Conservation (phyloP, 1,140 invertebrate species). For the Nasonia giraulti region DNA sequence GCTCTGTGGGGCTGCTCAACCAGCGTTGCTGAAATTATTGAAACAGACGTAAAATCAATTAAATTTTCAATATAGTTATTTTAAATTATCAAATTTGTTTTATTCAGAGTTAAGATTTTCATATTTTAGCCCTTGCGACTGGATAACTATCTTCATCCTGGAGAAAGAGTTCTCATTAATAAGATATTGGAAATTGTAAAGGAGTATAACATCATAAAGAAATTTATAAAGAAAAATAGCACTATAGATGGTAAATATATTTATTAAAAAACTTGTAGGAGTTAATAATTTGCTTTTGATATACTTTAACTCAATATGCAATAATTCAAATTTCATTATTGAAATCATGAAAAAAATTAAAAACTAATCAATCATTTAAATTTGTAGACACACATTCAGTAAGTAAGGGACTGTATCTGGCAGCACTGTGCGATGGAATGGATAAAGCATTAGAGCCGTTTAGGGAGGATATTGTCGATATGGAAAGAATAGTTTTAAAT, state of each 20-base stretch:
- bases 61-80: conserved; percentile 29
- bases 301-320: neutral
- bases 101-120: conserved; percentile 8
- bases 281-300: neutral
- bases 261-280: neutral
- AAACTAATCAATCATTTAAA: conserved; percentile 26
- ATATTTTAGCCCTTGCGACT: conserved; percentile 62
- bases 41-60: conserved; percentile 64
- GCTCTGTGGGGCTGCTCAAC: conserved; percentile 71
- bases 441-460: conserved; percentile 77
- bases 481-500: conserved; percentile 75
- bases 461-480: conserved; percentile 73
- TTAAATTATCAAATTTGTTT: conserved; percentile 33
- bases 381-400: conserved; percentile 53
- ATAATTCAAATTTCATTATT: too few relatives aligned
- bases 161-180: conserved; percentile 65
- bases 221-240: conserved; percentile 64
- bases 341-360: too few relatives aligned
- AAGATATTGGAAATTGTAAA: conserved; percentile 67
- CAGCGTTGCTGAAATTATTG: conserved; percentile 64
- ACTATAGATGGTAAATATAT: conserved; percentile 50
- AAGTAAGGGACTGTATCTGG: conserved; percentile 75
- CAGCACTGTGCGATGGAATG: conserved; percentile 78
- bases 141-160: conserved; percentile 70
- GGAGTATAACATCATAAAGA: conserved; percentile 64